A percentile compares a stretch with the other conserved stretches of the same genome.
Conservation (phyloP, 2,113 vertebrate species). For the Piliocolobus tephrosceles region DNA sequence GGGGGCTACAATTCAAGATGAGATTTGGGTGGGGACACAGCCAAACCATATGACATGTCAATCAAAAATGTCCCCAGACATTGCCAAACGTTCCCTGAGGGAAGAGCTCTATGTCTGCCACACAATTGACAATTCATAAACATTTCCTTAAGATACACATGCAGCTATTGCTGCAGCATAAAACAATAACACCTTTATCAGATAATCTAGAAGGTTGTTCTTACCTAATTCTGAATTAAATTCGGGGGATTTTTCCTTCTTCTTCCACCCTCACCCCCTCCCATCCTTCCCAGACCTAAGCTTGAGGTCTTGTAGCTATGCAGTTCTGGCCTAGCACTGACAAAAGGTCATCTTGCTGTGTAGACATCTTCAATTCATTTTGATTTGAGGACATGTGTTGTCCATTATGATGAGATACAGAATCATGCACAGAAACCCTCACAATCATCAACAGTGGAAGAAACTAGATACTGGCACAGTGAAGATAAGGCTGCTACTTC, state of each 20-base stretch:
- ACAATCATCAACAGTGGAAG: neutral
- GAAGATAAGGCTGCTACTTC: neutral
- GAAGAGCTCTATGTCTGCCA: neutral
- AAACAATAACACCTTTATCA: neutral
- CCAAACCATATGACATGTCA: neutral
- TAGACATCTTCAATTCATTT: neutral
- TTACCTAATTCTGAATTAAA: neutral
- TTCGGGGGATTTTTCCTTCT: neutral
- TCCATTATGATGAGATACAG: neutral
- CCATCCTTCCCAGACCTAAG: neutral
- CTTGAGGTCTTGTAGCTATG: neutral
- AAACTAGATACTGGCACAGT: neutral
- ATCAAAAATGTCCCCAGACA: neutral
- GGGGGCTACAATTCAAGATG: too few relatives aligned
- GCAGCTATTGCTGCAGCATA: neutral
- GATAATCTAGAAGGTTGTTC: neutral
- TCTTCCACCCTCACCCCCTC: accelerated
- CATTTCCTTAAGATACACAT: neutral
- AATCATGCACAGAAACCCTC: neutral
- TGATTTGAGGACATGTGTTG: neutral
- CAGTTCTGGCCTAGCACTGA: neutral
- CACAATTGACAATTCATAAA: neutral
- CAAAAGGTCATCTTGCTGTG: neutral
- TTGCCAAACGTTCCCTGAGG: neutral
- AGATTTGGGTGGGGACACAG: too few relatives aligned